A percentile compares a stretch with the other conserved stretches of the same genome.
These are phyloP conservation scores for Wasmannia auropunctata DNA, from an alignment of 1,140 invertebrate species.

Conservation along the genomic window DNA sequence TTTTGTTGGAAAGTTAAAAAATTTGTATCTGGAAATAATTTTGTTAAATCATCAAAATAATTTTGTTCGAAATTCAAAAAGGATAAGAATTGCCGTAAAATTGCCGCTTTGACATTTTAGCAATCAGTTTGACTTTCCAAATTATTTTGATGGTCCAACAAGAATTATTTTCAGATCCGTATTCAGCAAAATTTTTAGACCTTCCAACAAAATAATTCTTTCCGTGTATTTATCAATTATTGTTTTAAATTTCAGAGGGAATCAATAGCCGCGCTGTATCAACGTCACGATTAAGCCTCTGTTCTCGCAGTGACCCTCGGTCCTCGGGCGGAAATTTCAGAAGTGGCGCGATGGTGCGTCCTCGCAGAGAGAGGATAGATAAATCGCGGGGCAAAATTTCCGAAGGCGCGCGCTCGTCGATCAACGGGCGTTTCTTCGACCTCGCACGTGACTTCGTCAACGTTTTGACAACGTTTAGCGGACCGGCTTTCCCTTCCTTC, in stretches of 20 bases:
- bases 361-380: background rate
- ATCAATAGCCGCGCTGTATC: background rate
- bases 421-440: constrained; percentile 69
- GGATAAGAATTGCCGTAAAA: no score
- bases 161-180: no score
- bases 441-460: constrained; percentile 79
- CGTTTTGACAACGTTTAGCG: constrained; percentile 77
- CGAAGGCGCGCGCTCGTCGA: constrained; percentile 67
- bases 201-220: no score
- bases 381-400: constrained; percentile 17
- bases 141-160: no score
- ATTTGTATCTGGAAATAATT: no score
- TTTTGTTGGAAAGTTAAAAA: no score
- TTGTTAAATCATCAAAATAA: no score
- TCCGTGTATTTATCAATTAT: no score
- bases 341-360: background rate
- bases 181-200: no score
- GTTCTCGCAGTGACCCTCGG: background rate
- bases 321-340: background rate
- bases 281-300: background rate
- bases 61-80: no score
- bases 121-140: no score
- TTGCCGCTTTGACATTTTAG: no score
- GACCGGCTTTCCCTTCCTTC: constrained; percentile 69
- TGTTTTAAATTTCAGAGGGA: background rate